These are phyloP conservation scores for Protophormia terraenovae DNA, from an alignment of 2,888 invertebrate genomes.

Conservation along the genomic window DNA sequence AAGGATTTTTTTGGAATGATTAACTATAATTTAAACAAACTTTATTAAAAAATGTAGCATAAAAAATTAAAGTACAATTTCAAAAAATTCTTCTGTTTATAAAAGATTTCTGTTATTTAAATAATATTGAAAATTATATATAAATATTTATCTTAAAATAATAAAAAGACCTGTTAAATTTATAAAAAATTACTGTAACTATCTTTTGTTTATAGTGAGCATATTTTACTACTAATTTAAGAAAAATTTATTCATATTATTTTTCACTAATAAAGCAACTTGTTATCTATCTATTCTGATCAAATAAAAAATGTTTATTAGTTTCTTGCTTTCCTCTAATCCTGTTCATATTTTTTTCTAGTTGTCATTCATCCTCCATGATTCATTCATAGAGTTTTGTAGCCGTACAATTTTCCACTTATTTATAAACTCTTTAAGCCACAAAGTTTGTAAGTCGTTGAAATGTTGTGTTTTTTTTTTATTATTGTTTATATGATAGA, in stretches of 20 bases:
- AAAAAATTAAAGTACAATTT: too few species aligned
- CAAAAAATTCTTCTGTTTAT: too few species aligned
- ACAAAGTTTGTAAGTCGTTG: background rate
- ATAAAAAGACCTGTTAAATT: too few species aligned
- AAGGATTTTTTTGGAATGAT: background rate
- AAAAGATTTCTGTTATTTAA: too few species aligned
- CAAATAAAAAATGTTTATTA: background rate
- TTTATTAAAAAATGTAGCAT: too few species aligned
- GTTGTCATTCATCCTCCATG: constrained; percentile 49
- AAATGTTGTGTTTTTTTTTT: background rate
- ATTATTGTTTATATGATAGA: background rate
- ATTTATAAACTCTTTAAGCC: constrained; percentile 26
- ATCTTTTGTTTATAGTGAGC: too few species aligned
- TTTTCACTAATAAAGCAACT: too few species aligned
- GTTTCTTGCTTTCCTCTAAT: background rate
- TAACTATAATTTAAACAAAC: background rate
- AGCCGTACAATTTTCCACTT: constrained; percentile 1
- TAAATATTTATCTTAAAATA: too few species aligned
- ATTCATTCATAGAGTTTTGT: constrained; percentile 28
- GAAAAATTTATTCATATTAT: too few species aligned
- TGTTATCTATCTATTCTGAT: background rate
- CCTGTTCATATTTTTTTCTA: constrained; percentile 26
- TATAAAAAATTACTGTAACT: too few species aligned
- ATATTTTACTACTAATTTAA: too few species aligned
- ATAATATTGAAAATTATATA: too few species aligned